Evolutionary conservation across 37 sponge, comb jelly and placozoan species (phyloP), one percentile per base, ranked within the genome.

Genomic region (Aplysina aerophoba): DNA sequence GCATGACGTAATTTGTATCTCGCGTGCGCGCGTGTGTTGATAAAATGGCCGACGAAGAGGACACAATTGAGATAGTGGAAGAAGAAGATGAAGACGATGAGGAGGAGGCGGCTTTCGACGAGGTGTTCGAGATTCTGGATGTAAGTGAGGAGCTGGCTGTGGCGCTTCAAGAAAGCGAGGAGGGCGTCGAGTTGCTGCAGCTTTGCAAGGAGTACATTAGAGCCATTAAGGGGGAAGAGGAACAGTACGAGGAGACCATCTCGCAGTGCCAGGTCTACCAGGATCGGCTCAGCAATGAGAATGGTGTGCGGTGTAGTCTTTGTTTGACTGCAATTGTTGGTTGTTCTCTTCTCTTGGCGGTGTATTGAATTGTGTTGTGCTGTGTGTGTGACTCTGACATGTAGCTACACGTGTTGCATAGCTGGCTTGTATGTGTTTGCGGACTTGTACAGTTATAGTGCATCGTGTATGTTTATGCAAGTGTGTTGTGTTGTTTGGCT

Each of bases 1-100:
- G 73, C 75, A 58, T 34, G 84, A 84, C 67, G 57, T 31, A 20
- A 34, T 27, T n/a, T n/a, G n/a, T n/a, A n/a, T n/a, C n/a, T n/a
- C n/a, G n/a, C n/a, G n/a, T n/a, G n/a, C n/a, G n/a, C n/a, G n/a
- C n/a, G n/a, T n/a, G n/a, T n/a, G 8, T 44, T 63, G 36, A 24
- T 36, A 71, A 73, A 71, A 57, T 55, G 67, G 66, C 44, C 21
- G 78, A 38, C 31, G 83, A 83, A 24, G 74, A 54, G 0, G 77
- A 73, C 13, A 22, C 38, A 13, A 54, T 38, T 33, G 61, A 81
- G 31, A 61, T 30, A 21, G 37, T 71, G 4, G 37, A 36, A 71
- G 69, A 27, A 20, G 80, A 83, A 17, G 57, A 79, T 0, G 89
- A 63, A 34, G 89, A 79, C 31, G 89, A 79, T 30, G 80, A 84